Evolutionary conservation across 2,888 invertebrate species (phyloP).

Genomic region (Amiota minor): DNA sequence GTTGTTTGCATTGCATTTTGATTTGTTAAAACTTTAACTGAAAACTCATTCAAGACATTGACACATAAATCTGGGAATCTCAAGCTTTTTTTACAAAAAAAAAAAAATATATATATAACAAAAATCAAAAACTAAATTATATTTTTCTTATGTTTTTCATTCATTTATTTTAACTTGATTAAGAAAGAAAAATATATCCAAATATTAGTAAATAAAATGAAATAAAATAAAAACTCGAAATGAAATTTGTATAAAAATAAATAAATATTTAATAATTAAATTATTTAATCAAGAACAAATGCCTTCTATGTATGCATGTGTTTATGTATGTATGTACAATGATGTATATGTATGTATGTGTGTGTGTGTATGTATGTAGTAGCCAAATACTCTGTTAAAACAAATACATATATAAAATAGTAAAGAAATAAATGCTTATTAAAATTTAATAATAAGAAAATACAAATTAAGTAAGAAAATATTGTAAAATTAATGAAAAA

Average conservation of each 20-base stretch:
- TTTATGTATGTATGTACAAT: slow-evolving; percentile 39
- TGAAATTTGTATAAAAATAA: not conserved
- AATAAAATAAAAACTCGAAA: slow-evolving; percentile 7
- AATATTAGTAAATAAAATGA: slow-evolving; percentile 21
- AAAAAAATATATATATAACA: too few relatives aligned
- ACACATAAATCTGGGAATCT: not conserved
- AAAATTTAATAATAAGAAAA: not conserved
- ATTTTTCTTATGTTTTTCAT: too few relatives aligned
- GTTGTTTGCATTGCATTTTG: not conserved
- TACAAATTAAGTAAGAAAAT: not conserved
- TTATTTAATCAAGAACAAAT: slow-evolving; percentile 45
- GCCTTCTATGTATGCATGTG: slow-evolving; percentile 51
- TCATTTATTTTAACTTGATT: not conserved
- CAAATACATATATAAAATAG: not conserved
- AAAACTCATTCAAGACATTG: not conserved
- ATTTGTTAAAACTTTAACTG: not conserved
- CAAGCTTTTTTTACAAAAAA: not conserved
- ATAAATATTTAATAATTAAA: slow-evolving; percentile 39
- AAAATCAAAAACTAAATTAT: too few relatives aligned
- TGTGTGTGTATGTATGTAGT: slow-evolving; percentile 17
- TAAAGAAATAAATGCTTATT: not conserved
- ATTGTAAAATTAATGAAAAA: too few relatives aligned
- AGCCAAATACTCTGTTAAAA: slow-evolving; percentile 1
- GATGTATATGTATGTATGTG: slow-evolving; percentile 21
- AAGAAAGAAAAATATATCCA: slow-evolving; percentile 12